These are phyloP conservation scores for Nansenia antarctica DNA, from an alignment of 2,113 vertebrate species.

Conservation along the genomic window DNA sequence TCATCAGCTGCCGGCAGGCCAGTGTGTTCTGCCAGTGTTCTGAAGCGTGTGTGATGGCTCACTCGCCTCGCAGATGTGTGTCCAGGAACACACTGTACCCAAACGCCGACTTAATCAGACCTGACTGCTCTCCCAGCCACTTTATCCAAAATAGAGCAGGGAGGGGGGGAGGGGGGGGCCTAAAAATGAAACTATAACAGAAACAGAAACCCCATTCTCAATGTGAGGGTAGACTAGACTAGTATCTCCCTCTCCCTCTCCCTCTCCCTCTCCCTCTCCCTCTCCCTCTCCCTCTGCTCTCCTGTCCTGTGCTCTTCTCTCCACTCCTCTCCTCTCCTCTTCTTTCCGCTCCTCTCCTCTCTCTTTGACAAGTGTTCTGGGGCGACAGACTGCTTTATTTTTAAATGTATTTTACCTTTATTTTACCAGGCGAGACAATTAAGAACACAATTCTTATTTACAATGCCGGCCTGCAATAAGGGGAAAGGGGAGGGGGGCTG, in stretches of 20 bases:
- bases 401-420: no score
- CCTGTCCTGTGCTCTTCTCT: not conserved
- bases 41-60: slow-evolving; percentile 98
- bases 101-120: slow-evolving; percentile 99
- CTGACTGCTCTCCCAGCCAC: slow-evolving; percentile 94
- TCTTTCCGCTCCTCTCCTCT: slow-evolving; percentile 35
- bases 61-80: slow-evolving; percentile 99
- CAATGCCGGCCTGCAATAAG: no score
- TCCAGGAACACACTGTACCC: slow-evolving; percentile 99
- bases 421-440: no score
- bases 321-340: no score
- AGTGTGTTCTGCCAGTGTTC: slow-evolving; percentile 99
- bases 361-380: slow-evolving; percentile 37
- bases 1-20: slow-evolving; percentile 98
- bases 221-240: slow-evolving; percentile 57
- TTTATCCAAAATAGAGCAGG: slow-evolving; percentile 80
- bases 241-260: not conserved
- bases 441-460: no score
- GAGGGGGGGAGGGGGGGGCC: slow-evolving; percentile 49
- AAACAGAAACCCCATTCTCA: slow-evolving; percentile 52
- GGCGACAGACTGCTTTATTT: slow-evolving; percentile 57
- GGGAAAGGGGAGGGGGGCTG: no score
- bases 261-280: not conserved
- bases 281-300: slow-evolving; percentile 4
- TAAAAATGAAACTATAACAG: slow-evolving; percentile 74